phyloP scores from a whole-genome alignment of 2,797 vertebrate genomes.

The Pseudomugil tenellus region DNA sequence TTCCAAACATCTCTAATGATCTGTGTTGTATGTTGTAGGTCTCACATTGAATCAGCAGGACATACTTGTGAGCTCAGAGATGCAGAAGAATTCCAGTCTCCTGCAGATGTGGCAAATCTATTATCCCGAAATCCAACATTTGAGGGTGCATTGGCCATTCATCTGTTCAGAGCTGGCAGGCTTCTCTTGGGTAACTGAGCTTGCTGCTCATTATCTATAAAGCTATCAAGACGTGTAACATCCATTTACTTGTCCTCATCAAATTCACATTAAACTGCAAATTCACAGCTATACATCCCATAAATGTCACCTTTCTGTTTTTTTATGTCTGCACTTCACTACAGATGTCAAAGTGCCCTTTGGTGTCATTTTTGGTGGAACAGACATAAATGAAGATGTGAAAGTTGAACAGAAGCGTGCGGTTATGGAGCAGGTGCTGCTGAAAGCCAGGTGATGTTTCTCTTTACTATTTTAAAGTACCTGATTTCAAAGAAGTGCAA shows the following conservation, averaged over 20 bases:
- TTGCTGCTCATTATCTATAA: conserved; percentile 5
- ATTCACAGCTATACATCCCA: background rate
- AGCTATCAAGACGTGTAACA: background rate
- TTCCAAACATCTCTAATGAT: background rate
- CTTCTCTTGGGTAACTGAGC: conserved; percentile 87
- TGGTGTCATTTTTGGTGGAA: conserved; percentile 94
- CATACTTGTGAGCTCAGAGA: conserved; percentile 89
- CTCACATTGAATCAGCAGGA: conserved; percentile 88
- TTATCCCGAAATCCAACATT: conserved; percentile 70
- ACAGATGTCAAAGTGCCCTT: conserved; percentile 88
- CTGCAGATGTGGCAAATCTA: conserved; percentile 80
- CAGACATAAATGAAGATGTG: conserved; percentile 95
- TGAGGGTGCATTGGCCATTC: conserved; percentile 89
- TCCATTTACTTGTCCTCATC: conserved; percentile 1
- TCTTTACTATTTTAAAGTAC: conserved; percentile 27
- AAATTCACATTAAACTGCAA: background rate
- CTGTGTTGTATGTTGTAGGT: conserved; percentile 74
- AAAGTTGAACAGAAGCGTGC: conserved; percentile 84
- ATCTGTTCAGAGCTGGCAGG: conserved; percentile 90
- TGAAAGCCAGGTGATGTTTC: conserved; percentile 88
- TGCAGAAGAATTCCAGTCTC: conserved; percentile 78
- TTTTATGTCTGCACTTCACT: conserved; percentile 56
- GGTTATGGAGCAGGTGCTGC: conserved; percentile 90
- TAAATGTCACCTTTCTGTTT: conserved; percentile 27
- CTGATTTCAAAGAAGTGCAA: background rate